Evolutionary conservation across 2,113 vertebrate species (phyloP).

Genomic region (Phaethon lepturus): DNA sequence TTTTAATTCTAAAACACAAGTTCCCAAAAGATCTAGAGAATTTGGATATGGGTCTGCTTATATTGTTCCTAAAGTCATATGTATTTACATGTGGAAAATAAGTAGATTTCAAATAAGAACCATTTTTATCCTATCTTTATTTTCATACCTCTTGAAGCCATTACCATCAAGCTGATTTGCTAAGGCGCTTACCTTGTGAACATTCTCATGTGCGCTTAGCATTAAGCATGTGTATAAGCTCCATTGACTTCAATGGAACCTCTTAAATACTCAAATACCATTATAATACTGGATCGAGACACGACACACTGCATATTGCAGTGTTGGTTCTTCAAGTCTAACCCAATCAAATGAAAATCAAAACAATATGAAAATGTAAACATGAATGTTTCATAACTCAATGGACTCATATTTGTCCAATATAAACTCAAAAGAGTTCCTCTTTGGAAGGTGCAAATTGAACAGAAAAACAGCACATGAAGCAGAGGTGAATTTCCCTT

Average conservation of each 20-base stretch:
- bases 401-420: background rate
- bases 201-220: background rate
- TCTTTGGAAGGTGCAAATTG: background rate
- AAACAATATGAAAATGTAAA: background rate
- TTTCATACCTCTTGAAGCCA: slow-evolving; percentile 55
- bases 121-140: slow-evolving; percentile 54
- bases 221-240: background rate
- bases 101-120: slow-evolving; percentile 49
- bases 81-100: background rate
- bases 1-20: background rate
- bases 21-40: background rate
- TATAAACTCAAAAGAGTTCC: background rate
- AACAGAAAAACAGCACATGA: background rate
- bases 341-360: background rate
- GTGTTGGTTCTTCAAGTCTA: background rate
- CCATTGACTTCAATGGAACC: background rate
- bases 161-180: background rate
- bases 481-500: background rate
- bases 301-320: background rate
- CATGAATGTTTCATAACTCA: background rate
- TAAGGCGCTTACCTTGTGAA: background rate
- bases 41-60: background rate
- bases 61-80: background rate
- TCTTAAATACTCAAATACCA: background rate
- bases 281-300: background rate